Evolutionary conservation across 2,797 vertebrate genomes (phyloP).

Genomic region (Sebastes trivittatus): DNA sequence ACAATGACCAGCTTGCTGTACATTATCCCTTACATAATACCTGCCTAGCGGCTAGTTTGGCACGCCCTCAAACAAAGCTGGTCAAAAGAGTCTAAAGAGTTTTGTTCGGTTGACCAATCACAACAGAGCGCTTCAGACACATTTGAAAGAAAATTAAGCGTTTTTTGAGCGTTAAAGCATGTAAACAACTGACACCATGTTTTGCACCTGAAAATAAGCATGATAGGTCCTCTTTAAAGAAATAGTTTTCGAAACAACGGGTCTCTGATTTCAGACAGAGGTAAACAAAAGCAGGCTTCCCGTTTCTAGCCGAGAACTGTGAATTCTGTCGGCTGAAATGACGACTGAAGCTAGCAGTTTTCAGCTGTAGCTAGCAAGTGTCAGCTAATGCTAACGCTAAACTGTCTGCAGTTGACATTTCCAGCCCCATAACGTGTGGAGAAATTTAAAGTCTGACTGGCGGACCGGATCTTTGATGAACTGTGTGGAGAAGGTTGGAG

Average conservation of each 20-base stretch:
- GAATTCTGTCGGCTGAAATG: neutral
- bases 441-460: neutral
- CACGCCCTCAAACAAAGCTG: no score
- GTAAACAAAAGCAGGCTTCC: neutral
- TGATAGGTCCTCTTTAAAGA: neutral
- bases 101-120: no score
- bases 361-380: neutral
- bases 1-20: no score
- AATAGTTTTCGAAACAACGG: neutral
- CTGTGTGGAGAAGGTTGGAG: neutral
- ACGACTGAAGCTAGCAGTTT: neutral
- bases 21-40: no score
- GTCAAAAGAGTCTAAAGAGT: no score
- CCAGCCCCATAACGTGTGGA: neutral
- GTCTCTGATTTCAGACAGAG: neutral
- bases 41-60: no score
- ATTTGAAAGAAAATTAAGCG: fast-evolving
- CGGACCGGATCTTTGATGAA: neutral
- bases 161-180: no score
- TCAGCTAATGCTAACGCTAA: no score
- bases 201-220: no score
- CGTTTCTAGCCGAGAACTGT: neutral
- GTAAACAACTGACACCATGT: no score
- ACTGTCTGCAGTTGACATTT: neutral
- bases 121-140: no score